Evolutionary conservation across 2,113 vertebrate genomes (phyloP), one percentile per base, ranked within the genome.

Genomic region (Sceloporus undulatus): DNA sequence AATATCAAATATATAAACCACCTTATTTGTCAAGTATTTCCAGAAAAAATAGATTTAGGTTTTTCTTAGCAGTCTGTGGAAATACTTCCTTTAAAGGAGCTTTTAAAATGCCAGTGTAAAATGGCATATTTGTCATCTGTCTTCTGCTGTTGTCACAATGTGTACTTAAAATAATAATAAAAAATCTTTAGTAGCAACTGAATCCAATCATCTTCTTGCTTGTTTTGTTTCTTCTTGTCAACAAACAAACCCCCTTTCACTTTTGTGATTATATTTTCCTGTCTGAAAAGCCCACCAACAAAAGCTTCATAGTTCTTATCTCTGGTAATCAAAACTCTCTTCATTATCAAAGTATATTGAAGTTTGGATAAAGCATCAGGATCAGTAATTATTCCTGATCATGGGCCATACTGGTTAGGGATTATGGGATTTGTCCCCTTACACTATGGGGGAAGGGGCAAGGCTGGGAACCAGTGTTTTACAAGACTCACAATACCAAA

Each of bases 291-390:
- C 21, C 54, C 10, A 66, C 16, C 48, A 84, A 25, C 9, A 88
- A 85, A 56, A 88, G 92, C 93, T 93, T 92, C 13, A 9, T 91
- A 48, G 42, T 48, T 87, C 89, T 70, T 86, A 62, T 92, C 85
- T 89, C 16, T 90, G 91, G 70, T 82, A 88, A 91, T 89, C 88
- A 82, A 38, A 88, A 80, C 27, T 71, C 91, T 91, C 92, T 93
- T 74, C 74, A 85, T 92, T 88, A 93, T 21, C 76, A 73, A 6
- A 92, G 38, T 90, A 66, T 19, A 78, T 23, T 14, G 87, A 89
- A 27, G 11, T 84, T 13, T 66, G 9, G 25, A 52, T n/a, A 18
- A 85, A 85, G 18, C n/a, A 38, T 7, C 29, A 1, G 21, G 65
- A 16, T 25, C 29, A 29, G 10, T 8, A 3, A 48, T 27, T 25